These are phyloP conservation scores for Microplitis deprimator DNA, from an alignment of 2,888 invertebrate species.

Conservation along the genomic window DNA sequence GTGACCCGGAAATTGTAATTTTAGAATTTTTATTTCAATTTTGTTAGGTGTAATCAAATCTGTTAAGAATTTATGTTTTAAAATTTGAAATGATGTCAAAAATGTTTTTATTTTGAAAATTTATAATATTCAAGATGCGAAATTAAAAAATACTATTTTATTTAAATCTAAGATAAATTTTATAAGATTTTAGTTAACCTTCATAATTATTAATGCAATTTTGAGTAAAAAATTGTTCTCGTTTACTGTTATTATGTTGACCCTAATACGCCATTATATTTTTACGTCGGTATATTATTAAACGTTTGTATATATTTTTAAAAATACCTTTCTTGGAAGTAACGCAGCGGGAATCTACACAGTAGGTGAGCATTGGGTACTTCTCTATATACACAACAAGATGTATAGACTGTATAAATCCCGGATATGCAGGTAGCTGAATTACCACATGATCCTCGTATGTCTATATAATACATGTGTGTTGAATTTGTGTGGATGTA, in stretches of 20 bases:
- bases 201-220: no score
- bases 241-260: background rate
- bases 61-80: no score
- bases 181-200: no score
- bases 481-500: slow-evolving; percentile 14
- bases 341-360: background rate
- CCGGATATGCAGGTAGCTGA: slow-evolving; percentile 24
- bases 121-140: no score
- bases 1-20: no score
- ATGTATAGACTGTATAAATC: background rate
- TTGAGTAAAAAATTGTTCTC: no score
- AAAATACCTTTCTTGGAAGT: background rate
- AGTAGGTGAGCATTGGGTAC: slow-evolving; percentile 14
- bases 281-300: background rate
- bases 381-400: slow-evolving; percentile 2
- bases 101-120: no score
- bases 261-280: background rate
- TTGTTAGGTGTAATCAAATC: no score
- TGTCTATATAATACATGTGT: slow-evolving; percentile 1
- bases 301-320: background rate
- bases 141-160: no score
- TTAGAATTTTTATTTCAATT: no score
- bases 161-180: no score
- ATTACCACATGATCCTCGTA: slow-evolving; percentile 8
- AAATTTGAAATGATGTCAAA: no score